These are phyloP conservation scores for Drosophila pandora DNA, from an alignment of 1,140 invertebrate genomes.

Conservation along the genomic window DNA sequence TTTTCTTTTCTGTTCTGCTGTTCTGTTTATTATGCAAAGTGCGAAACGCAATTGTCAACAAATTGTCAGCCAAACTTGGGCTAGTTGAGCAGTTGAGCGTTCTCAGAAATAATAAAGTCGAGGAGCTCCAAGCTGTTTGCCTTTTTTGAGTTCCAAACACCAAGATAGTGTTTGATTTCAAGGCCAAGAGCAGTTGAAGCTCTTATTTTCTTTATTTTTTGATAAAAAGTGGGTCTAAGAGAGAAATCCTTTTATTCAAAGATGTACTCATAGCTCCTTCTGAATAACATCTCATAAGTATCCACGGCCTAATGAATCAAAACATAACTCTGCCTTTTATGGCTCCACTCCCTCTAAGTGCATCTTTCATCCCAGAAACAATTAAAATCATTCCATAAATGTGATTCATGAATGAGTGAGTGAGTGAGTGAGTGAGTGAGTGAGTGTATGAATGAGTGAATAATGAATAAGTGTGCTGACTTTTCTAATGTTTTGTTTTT, in stretches of 20 bases:
- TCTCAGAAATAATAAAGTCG: background rate
- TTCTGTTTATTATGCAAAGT: constrained; percentile 75
- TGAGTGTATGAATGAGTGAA: constrained; percentile 46
- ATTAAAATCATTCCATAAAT: constrained; percentile 41
- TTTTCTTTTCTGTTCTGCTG: constrained; percentile 3
- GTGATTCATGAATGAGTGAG: constrained; percentile 38
- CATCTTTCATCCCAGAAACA: constrained; percentile 38
- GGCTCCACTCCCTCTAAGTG: constrained; percentile 34
- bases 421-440: constrained; percentile 39
- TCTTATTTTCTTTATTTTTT: too few species aligned
- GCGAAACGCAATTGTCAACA: constrained; percentile 78
- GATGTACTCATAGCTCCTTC: too few species aligned
- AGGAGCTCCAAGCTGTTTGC: too few species aligned
- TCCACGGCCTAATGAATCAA: background rate
- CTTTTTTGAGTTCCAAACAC: too few species aligned
- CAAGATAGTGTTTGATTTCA: constrained; percentile 41
- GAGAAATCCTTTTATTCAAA: too few species aligned
- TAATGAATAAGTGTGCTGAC: constrained; percentile 36
- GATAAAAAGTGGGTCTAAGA: too few species aligned
- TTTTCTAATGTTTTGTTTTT: constrained; percentile 7
- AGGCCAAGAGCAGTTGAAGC: constrained; percentile 18
- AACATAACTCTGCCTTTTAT: constrained; percentile 23
- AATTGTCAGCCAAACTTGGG: constrained; percentile 74
- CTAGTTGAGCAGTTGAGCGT: constrained; percentile 51
- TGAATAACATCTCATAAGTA: too few species aligned